Evolutionary conservation across 1,140 invertebrate genomes (phyloP), one percentile per base, ranked within the genome.

Genomic region (Drosophila equinoxialis): DNA sequence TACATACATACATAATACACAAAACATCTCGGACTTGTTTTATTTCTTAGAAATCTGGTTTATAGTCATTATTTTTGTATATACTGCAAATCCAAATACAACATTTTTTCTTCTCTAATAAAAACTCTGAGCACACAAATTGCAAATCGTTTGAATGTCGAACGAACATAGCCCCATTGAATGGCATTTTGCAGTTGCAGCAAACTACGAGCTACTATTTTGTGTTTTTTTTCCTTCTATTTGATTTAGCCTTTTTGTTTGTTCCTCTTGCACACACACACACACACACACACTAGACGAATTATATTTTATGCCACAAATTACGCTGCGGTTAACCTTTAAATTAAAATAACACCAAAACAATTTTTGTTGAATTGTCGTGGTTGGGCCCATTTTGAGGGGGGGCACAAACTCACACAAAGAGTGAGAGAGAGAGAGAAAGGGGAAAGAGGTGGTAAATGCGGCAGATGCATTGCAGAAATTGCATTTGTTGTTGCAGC

Each of bases 281-380:
- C n/a, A 35, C 17, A 55, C 6, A 58, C 78, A 66, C 65, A 78
- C 83, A 73, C 67, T 84, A 87, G 85, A 87, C 83, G 83, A 89
- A 89, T 89, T 87, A 90, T 89, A 90, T 84, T 89, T 89, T 84
- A 90, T 89, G 84, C 84, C 84, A 89, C 84, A 89, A 89, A 89
- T 89, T 89, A 89, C 84, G 85, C 80, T 89, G 84, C 85, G 84
- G 84, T 89, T 89, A 89, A 89, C 84, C 84, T 89, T 89, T 90
- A 89, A 90, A 89, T 89, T 89, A 89, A 89, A 89, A 89, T 84
- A 89, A 89, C 85, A 90, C 84, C 81, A 89, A 90, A 89, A 89
- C 77, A 90, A 90, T 89, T 89, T 89, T 71, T 89, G 83, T 84
- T 65, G 80, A 79, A 89, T 77, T 79, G 77, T 59, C 57, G 74